phyloP scores from a whole-genome alignment of 2,797 vertebrate species.

The Coregonus suidteri region DNA sequence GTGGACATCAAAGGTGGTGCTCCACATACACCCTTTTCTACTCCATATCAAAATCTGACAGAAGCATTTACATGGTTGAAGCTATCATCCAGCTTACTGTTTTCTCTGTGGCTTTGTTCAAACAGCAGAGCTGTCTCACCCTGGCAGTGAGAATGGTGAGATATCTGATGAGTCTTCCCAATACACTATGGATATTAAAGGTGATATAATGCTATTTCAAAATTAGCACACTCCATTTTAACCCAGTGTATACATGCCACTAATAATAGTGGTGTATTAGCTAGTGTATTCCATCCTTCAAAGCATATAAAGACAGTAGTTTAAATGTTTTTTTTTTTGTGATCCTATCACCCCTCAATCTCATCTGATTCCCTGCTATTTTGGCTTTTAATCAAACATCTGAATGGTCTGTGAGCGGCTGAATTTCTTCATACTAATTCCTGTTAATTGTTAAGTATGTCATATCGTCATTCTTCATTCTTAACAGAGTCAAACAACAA shows the following conservation, averaged over 20 bases:
- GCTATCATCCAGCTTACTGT: slow-evolving; percentile 73
- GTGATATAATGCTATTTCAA: slow-evolving; percentile 84
- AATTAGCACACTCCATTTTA: slow-evolving; percentile 76
- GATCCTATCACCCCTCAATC: slow-evolving; percentile 52
- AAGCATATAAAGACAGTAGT: slow-evolving; percentile 42
- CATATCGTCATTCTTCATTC: slow-evolving; percentile 69
- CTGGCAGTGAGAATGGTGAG: slow-evolving; percentile 82
- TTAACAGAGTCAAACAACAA: slow-evolving; percentile 51
- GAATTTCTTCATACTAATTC: slow-evolving; percentile 70
- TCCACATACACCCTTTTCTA: slow-evolving; percentile 59
- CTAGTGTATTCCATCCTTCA: slow-evolving; percentile 54
- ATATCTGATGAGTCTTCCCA: slow-evolving; percentile 75
- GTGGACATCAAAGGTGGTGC: slow-evolving; percentile 85
- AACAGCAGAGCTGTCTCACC: slow-evolving; percentile 78
- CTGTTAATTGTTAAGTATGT: slow-evolving; percentile 57
- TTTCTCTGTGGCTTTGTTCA: slow-evolving; percentile 85
- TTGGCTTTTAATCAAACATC: slow-evolving; percentile 65
- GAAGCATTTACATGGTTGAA: slow-evolving; percentile 63
- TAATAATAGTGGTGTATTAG: slow-evolving; percentile 77
- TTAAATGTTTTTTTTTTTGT: slow-evolving; percentile 28
- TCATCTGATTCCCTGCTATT: slow-evolving; percentile 65
- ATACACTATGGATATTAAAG: slow-evolving; percentile 85
- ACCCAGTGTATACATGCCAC: slow-evolving; percentile 75
- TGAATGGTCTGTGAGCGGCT: slow-evolving; percentile 62
- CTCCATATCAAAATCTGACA: slow-evolving; percentile 62